A percentile compares a stretch with the other conserved stretches of the same genome.
These are phyloP conservation scores for Stenotaenia linearis DNA, from an alignment of 2,888 invertebrate genomes.

Conservation along the genomic window DNA sequence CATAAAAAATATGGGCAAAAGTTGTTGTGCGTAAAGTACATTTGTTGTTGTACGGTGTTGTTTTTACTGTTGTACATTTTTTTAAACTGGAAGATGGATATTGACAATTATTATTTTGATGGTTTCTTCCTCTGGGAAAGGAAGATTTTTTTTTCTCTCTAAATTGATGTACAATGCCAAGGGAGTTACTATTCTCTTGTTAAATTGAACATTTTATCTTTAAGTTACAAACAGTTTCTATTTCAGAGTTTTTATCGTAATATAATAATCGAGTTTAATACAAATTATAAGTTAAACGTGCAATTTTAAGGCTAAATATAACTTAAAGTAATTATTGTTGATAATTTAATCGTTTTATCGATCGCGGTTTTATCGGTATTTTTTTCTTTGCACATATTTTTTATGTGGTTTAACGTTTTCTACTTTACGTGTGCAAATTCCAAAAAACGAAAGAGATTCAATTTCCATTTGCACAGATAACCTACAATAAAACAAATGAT, in stretches of 20 bases:
- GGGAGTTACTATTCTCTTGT: too few relatives aligned
- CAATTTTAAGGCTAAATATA: neutral
- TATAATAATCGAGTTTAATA: too few relatives aligned
- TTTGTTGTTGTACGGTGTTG: too few relatives aligned
- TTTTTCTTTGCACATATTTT: neutral
- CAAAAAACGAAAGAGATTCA: conserved; percentile 19
- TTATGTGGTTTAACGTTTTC: neutral
- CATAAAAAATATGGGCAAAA: neutral
- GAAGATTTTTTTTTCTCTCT: too few relatives aligned
- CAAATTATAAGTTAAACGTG: neutral
- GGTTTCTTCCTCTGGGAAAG: too few relatives aligned
- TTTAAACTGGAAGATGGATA: too few relatives aligned
- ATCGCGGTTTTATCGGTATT: neutral
- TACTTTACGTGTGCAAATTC: neutral
- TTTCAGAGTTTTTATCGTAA: too few relatives aligned
- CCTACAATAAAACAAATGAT: conserved; percentile 16
- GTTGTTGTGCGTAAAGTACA: neutral
- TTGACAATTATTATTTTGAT: too few relatives aligned
- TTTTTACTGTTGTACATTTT: too few relatives aligned
- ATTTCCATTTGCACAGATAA: conserved; percentile 22
- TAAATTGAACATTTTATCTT: neutral
- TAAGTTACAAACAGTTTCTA: neutral
- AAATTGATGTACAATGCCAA: too few relatives aligned
- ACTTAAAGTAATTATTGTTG: too few relatives aligned
- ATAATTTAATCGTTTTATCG: too few relatives aligned